Evolutionary conservation across 2,797 vertebrate species (phyloP).

Genomic region (Aeoliscus strigatus): DNA sequence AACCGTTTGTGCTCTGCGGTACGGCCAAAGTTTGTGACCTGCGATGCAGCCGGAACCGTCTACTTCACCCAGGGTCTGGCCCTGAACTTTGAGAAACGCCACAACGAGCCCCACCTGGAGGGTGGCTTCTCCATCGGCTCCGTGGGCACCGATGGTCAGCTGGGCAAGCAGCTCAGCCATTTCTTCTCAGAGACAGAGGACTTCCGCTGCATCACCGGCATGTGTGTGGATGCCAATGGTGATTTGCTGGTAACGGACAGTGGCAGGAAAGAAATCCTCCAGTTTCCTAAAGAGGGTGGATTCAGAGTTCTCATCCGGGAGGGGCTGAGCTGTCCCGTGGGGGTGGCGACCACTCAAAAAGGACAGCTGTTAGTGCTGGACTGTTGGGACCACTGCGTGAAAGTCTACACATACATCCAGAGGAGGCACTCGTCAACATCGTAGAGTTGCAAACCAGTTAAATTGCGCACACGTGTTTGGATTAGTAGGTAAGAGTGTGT

Average conservation of each 20-base stretch:
- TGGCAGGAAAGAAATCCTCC: conserved; percentile 91
- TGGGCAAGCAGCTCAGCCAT: conserved; percentile 93
- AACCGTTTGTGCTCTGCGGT: conserved; percentile 90
- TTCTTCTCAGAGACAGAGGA: conserved; percentile 95
- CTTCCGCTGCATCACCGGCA: conserved; percentile 95
- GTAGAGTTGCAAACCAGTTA: conserved; percentile 37
- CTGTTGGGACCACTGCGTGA: conserved; percentile 98
- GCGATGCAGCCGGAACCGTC: conserved; percentile 86
- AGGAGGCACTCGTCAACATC: conserved; percentile 79
- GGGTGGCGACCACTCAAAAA: conserved; percentile 92
- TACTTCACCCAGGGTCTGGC: conserved; percentile 96
- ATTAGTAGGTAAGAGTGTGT: conserved; percentile 19
- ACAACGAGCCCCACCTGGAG: conserved; percentile 92
- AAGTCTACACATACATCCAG: conserved; percentile 92
- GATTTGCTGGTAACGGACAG: conserved; percentile 95
- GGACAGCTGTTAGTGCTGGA: conserved; percentile 94
- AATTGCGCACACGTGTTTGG: conserved; percentile 8
- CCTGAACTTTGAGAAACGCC: conserved; percentile 90
- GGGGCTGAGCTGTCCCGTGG: conserved; percentile 89
- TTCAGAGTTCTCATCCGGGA: conserved; percentile 89
- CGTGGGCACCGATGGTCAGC: conserved; percentile 85
- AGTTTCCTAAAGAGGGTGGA: conserved; percentile 94
- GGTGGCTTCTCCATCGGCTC: conserved; percentile 96
- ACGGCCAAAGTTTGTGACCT: conserved; percentile 94
- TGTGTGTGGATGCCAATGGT: conserved; percentile 92